Conservation (phyloP, 2,113 vertebrate genomes). For the Synchiropus splendidus region DNA sequence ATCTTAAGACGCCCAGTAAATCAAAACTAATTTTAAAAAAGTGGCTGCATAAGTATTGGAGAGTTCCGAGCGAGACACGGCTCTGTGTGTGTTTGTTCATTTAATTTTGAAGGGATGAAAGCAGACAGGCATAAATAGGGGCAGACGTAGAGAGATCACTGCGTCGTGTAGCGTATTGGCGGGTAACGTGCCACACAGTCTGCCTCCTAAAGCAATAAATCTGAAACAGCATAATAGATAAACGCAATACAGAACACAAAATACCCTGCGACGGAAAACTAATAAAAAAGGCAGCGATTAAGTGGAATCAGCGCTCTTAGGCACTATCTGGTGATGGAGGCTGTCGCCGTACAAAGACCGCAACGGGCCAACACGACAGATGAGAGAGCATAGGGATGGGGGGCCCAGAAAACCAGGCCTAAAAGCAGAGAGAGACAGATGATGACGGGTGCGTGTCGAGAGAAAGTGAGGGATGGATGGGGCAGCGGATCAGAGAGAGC, state of each 20-base stretch:
- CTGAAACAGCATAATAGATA: constrained; percentile 71
- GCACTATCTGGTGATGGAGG: constrained; percentile 62
- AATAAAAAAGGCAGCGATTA: constrained; percentile 66
- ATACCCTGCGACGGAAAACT: constrained; percentile 65
- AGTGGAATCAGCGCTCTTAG: constrained; percentile 69
- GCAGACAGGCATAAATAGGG: constrained; percentile 63
- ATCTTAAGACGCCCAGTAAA: constrained; percentile 28
- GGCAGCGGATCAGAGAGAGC: constrained; percentile 66
- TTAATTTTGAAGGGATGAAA: constrained; percentile 66
- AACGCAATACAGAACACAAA: constrained; percentile 66
- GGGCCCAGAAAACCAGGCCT: constrained; percentile 55
- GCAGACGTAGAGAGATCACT: constrained; percentile 63
- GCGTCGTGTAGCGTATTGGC: constrained; percentile 55
- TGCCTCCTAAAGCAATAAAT: constrained; percentile 69
- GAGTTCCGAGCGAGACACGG: constrained; percentile 40
- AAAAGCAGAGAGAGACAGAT: constrained; percentile 61
- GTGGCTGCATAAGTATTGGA: constrained; percentile 29
- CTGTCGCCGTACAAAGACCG: constrained; percentile 61
- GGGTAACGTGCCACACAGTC: constrained; percentile 61
- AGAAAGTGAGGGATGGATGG: constrained; percentile 61
- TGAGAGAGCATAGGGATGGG: constrained; percentile 65
- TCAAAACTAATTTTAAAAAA: constrained; percentile 41
- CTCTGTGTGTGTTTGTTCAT: constrained; percentile 58
- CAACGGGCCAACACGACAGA: constrained; percentile 62
- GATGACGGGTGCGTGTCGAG: constrained; percentile 50